phyloP scores from a whole-genome alignment of 1,140 invertebrate genomes.

The Lucilia sericata region DNA sequence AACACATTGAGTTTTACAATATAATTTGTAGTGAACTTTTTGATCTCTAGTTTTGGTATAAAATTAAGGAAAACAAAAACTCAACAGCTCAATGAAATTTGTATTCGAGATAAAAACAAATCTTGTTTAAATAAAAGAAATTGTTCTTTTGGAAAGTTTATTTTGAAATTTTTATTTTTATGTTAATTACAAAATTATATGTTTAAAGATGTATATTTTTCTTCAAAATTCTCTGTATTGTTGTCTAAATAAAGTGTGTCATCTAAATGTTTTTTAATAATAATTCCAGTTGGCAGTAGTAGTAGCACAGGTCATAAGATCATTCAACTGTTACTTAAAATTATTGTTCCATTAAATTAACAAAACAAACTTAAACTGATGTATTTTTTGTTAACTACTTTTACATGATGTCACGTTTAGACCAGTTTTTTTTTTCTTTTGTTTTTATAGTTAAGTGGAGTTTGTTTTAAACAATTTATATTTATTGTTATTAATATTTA shows the following conservation, averaged over 20 bases:
- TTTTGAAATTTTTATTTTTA: neutral
- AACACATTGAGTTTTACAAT: neutral
- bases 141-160: slow-evolving; percentile 5
- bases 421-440: neutral
- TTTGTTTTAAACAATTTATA: neutral
- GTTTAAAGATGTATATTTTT: no score
- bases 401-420: slow-evolving; percentile 16
- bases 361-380: neutral
- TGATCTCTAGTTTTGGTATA: neutral
- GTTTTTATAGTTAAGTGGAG: neutral
- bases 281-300: neutral
- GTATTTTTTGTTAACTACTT: neutral
- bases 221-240: neutral
- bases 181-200: neutral
- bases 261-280: neutral
- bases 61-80: no score
- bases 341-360: neutral
- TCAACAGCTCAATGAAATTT: no score
- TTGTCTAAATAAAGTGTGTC: neutral
- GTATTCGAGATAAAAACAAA: neutral
- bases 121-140: neutral
- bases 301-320: slow-evolving; percentile 15
- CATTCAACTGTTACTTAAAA: neutral
- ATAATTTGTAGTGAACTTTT: neutral
- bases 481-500: neutral